Conservation (phyloP, 2,797 vertebrate genomes). For the Serranus cabrilla region DNA sequence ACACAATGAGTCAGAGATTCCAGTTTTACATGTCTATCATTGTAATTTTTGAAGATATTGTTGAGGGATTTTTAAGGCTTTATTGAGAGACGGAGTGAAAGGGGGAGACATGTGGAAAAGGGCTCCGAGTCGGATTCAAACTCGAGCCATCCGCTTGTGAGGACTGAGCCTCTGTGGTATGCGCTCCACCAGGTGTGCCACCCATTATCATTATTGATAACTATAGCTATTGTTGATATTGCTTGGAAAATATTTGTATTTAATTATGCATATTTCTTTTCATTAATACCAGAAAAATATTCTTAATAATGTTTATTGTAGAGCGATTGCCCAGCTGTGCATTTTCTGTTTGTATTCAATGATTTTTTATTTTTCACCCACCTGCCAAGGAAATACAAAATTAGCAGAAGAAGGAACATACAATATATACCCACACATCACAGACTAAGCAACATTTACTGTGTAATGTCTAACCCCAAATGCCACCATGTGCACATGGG, state of each 20-base stretch:
- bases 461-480: constrained; percentile 50
- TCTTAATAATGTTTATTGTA: not conserved
- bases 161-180: no score
- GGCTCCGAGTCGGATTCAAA: no score
- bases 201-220: no score
- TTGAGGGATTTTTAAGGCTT: no score
- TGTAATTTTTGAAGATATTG: no score
- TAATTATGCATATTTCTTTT: constrained; percentile 1
- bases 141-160: no score
- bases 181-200: no score
- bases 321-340: no score
- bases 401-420: not conserved
- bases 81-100: not conserved
- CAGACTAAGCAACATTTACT: constrained; percentile 14
- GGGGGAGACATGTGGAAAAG: no score
- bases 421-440: not conserved
- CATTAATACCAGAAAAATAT: not conserved
- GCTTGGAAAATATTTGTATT: not conserved
- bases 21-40: not conserved
- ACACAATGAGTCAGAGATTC: not conserved
- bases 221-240: not conserved
- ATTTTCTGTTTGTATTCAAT: not conserved
- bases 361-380: not conserved
- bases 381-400: not conserved
- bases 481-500: constrained; percentile 17